Evolutionary conservation across 2,888 invertebrate species (phyloP).

Genomic region (Drosophila algonquin): DNA sequence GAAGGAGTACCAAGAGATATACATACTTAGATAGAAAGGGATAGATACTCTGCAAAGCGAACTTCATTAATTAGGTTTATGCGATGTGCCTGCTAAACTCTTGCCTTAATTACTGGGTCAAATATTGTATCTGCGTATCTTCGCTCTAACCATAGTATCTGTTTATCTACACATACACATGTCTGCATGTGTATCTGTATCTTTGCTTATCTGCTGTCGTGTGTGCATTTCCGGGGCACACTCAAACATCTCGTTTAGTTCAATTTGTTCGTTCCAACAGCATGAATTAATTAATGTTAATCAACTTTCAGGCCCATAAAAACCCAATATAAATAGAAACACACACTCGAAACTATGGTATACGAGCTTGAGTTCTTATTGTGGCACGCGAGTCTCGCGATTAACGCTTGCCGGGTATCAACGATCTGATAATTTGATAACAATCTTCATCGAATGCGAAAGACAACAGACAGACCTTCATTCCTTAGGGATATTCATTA

Average conservation of each 20-base stretch:
- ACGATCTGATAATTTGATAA: constrained; percentile 4
- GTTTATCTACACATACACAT: constrained; percentile 6
- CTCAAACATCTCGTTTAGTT: constrained; percentile 72
- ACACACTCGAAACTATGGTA: constrained; percentile 13
- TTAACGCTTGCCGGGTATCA: constrained; percentile 8
- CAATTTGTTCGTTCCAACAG: constrained; percentile 69
- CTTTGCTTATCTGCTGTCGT: constrained; percentile 23
- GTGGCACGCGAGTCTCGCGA: constrained; percentile 27
- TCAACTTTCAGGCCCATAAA: constrained; percentile 74
- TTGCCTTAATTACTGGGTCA: constrained; percentile 77
- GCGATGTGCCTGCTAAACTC: constrained; percentile 73
- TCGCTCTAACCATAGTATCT: constrained; percentile 7
- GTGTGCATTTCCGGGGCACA: constrained; percentile 69
- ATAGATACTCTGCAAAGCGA: constrained; percentile 36
- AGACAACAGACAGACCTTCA: too few relatives aligned
- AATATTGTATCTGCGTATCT: constrained; percentile 47
- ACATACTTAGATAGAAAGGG: neutral
- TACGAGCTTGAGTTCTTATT: neutral
- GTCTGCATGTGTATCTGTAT: constrained; percentile 1
- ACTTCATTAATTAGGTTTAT: constrained; percentile 77
- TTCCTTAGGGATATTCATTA: too few relatives aligned
- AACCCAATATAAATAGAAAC: constrained; percentile 40
- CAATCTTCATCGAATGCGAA: neutral
- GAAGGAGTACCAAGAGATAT: constrained; percentile 2
- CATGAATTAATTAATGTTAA: constrained; percentile 78